These are phyloP conservation scores for Ophioninae sp. DNA, from an alignment of 2,888 invertebrate species.

Conservation along the genomic window DNA sequence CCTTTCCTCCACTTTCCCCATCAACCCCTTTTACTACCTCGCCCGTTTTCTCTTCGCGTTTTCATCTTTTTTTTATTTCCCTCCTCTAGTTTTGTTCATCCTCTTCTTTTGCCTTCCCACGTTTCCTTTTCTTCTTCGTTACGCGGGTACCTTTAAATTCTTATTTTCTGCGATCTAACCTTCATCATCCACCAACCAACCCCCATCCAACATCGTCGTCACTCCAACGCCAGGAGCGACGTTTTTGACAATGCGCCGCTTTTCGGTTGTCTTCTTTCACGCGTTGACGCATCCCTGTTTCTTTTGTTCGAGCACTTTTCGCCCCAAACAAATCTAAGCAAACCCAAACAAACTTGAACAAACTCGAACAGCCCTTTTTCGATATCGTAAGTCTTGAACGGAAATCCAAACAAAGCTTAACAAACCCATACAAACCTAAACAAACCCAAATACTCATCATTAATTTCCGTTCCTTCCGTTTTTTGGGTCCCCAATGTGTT, in stretches of 20 bases:
- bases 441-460: too few relatives aligned
- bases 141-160: slow-evolving; percentile 52
- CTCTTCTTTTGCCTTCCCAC: slow-evolving; percentile 7
- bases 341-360: too few relatives aligned
- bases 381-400: too few relatives aligned
- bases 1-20: slow-evolving; percentile 46
- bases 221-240: slow-evolving; percentile 58
- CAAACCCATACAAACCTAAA: too few relatives aligned
- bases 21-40: slow-evolving; percentile 54
- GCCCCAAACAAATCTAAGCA: not conserved
- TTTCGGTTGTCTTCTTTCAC: slow-evolving; percentile 45
- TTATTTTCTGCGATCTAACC: slow-evolving; percentile 45
- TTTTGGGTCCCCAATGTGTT: too few relatives aligned
- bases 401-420: too few relatives aligned
- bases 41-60: slow-evolving; percentile 44
- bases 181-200: not conserved
- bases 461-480: too few relatives aligned
- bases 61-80: slow-evolving; percentile 26
- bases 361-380: too few relatives aligned
- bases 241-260: slow-evolving; percentile 56
- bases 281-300: slow-evolving; percentile 28
- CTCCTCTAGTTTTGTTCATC: not conserved
- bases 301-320: slow-evolving; percentile 19
- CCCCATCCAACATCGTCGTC: slow-evolving; percentile 20
- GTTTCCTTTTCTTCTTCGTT: slow-evolving; percentile 47